Evolutionary conservation across 2,888 invertebrate genomes (phyloP).

Genomic region (Drosophila nigritarsus): DNA sequence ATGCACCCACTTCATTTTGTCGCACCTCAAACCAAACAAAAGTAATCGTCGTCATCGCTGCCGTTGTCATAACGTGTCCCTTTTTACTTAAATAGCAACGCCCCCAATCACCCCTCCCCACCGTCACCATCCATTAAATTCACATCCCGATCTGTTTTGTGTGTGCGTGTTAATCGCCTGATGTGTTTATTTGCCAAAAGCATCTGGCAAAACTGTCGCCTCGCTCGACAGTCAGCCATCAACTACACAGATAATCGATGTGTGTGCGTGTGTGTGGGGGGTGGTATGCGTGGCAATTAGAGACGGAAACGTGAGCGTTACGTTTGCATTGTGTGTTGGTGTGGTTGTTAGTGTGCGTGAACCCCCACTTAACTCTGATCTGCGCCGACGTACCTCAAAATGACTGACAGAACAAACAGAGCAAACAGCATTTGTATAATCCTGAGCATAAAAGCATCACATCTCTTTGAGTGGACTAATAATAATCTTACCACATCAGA

Average conservation of each 20-base stretch:
- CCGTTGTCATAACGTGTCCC: conserved; percentile 26
- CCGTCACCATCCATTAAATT: neutral
- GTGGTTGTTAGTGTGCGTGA: neutral
- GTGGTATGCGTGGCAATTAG: neutral
- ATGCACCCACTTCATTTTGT: conserved; percentile 37
- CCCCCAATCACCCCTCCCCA: neutral
- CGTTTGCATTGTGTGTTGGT: neutral
- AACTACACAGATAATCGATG: conserved; percentile 43
- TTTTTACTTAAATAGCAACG: neutral
- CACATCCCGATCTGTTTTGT: conserved; percentile 22
- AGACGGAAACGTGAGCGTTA: neutral
- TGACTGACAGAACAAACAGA: neutral
- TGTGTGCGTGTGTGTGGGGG: conserved; percentile 10
- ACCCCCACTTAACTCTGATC: neutral
- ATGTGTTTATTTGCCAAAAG: conserved; percentile 69
- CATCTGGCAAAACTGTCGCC: conserved; percentile 27
- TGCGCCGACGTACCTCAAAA: neutral
- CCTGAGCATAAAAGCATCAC: neutral
- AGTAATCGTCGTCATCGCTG: conserved; percentile 26
- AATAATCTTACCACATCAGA: neutral
- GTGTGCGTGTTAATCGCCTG: conserved; percentile 68
- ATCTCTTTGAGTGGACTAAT: neutral
- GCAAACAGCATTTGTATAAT: neutral
- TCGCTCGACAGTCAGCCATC: conserved; percentile 22
- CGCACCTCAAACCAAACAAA: conserved; percentile 51